phyloP scores from a whole-genome alignment of 2,888 invertebrate genomes.

The Caenorhabditis virilis region DNA sequence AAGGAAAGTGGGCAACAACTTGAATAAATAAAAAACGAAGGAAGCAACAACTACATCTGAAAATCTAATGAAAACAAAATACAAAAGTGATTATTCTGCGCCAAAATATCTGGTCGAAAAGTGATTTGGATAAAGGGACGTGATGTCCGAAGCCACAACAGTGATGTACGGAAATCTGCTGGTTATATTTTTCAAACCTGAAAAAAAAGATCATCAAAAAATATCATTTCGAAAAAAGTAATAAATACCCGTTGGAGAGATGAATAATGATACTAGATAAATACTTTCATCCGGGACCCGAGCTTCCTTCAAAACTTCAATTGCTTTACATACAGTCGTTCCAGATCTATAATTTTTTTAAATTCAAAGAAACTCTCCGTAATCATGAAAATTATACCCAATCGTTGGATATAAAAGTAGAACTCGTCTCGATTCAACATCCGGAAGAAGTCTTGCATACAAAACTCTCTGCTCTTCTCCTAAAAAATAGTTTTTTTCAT shows the following conservation, averaged over 20 bases:
- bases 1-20: no score
- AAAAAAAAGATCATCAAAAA: conserved; percentile 15
- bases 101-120: conserved; percentile 99
- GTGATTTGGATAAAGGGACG: conserved; percentile 92
- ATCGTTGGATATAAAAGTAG: conserved; percentile 98
- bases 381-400: conserved; percentile 68
- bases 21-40: no score
- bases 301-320: conserved; percentile 90
- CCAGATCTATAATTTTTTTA: conserved; percentile 76
- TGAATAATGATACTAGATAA: conserved; percentile 94
- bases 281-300: conserved; percentile 91
- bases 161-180: conserved; percentile 76
- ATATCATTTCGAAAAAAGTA: conserved; percentile 14
- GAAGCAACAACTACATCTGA: no score
- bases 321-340: conserved; percentile 91
- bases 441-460: conserved; percentile 93
- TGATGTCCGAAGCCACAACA: conserved; percentile 92
- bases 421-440: conserved; percentile 84
- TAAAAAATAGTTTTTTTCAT: no score
- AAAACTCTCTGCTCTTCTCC: conserved; percentile 87
- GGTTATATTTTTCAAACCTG: conserved; percentile 69
- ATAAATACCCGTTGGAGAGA: conserved; percentile 78
- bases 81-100: conserved; percentile 72
- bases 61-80: neutral
- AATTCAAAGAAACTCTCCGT: no score